phyloP scores from a whole-genome alignment of 2,888 invertebrate species.

The Plusia festucae region DNA sequence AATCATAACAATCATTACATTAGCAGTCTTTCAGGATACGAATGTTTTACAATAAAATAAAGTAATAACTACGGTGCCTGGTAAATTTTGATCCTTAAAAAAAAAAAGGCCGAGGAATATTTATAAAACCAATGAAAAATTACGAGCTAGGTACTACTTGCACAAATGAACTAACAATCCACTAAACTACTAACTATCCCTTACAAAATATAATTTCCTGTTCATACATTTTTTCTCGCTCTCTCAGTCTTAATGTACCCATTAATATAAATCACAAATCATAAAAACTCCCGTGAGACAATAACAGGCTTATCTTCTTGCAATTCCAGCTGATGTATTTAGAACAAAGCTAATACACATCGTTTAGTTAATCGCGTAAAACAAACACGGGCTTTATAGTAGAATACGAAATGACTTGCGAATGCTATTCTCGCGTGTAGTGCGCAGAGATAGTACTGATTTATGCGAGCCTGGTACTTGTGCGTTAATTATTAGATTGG shows the following conservation, averaged over 20 bases:
- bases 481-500: slow-evolving; percentile 7
- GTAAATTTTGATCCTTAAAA: no score
- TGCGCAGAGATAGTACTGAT: slow-evolving; percentile 13
- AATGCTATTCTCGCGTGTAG: slow-evolving; percentile 5
- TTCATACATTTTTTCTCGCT: not conserved
- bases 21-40: no score
- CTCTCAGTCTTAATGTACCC: not conserved
- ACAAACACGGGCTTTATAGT: not conserved
- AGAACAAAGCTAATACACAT: not conserved
- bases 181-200: no score
- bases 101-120: no score
- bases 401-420: slow-evolving; percentile 10
- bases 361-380: slow-evolving; percentile 5
- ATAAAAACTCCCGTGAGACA: not conserved
- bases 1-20: no score
- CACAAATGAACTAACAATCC: no score
- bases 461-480: slow-evolving; percentile 11
- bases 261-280: not conserved
- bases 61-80: no score
- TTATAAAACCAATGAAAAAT: no score
- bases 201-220: not conserved
- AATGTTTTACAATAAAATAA: no score
- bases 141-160: no score
- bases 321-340: slow-evolving; percentile 4
- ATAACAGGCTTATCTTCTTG: not conserved